Evolutionary conservation across 1,140 invertebrate genomes (phyloP).

Genomic region (Micrasema minimum): DNA sequence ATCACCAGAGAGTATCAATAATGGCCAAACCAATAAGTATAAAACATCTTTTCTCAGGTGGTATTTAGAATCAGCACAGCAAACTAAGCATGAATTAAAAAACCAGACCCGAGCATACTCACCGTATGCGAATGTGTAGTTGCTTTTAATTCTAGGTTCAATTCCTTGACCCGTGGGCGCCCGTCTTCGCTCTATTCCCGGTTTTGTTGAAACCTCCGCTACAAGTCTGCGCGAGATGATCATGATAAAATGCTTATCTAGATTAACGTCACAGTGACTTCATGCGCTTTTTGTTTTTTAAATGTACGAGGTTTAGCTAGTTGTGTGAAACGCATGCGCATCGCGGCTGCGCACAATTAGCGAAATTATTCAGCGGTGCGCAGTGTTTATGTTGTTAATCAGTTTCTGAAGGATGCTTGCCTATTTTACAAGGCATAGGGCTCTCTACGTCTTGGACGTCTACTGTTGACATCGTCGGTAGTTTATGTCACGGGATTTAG

Average conservation of each 20-base stretch:
- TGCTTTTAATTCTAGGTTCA: constrained; percentile 35
- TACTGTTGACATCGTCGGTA: no score
- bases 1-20: no score
- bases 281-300: constrained; percentile 31
- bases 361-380: no score
- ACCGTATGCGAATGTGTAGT: constrained; percentile 34
- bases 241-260: constrained; percentile 36
- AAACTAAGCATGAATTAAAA: background rate
- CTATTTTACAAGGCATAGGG: no score
- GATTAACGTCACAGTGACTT: constrained; percentile 33
- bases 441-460: no score
- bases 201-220: constrained; percentile 17
- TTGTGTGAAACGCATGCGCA: constrained; percentile 13
- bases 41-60: no score
- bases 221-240: constrained; percentile 24
- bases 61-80: no score
- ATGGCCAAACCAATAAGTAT: no score
- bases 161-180: constrained; percentile 33
- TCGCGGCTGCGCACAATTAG: no score
- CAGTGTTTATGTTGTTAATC: no score
- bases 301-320: background rate
- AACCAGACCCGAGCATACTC: constrained; percentile 3
- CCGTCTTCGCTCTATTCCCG: constrained; percentile 28
- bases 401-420: no score
- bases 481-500: no score